Conservation (phyloP, 2,113 vertebrate genomes). For the Salvelinus alpinus region DNA sequence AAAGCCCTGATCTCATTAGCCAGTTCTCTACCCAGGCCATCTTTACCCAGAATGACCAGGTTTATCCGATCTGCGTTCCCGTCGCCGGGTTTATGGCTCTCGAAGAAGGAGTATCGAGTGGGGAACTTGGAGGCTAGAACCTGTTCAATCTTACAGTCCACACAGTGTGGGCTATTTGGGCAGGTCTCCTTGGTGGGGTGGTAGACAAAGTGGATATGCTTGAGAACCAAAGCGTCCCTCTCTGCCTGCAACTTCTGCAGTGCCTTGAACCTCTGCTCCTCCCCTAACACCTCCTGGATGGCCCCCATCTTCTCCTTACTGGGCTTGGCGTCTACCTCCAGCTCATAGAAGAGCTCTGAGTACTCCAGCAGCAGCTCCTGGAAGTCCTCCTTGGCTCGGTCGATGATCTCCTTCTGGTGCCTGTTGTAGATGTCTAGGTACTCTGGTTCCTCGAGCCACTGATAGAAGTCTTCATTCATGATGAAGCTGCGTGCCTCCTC, state of each 20-base stretch:
- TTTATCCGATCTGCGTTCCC: slow-evolving; percentile 87
- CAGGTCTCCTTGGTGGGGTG: slow-evolving; percentile 97
- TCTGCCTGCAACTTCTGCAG: slow-evolving; percentile 94
- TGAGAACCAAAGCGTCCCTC: slow-evolving; percentile 92
- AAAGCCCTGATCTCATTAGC: slow-evolving; percentile 95
- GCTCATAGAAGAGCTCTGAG: slow-evolving; percentile 96
- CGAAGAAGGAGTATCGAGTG: slow-evolving; percentile 81
- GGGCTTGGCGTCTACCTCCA: slow-evolving; percentile 95
- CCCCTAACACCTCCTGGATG: slow-evolving; percentile 91
- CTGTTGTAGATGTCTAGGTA: slow-evolving; percentile 93
- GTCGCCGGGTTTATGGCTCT: slow-evolving; percentile 70
- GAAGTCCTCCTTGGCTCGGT: slow-evolving; percentile 94
- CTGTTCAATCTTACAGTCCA: slow-evolving; percentile 90
- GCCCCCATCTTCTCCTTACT: slow-evolving; percentile 99
- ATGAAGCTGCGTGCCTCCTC: slow-evolving; percentile 96
- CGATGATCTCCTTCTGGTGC: slow-evolving; percentile 94
- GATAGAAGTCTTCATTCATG: slow-evolving; percentile 95
- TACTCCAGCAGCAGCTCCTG: slow-evolving; percentile 96
- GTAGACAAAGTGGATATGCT: slow-evolving; percentile 98
- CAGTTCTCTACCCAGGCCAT: slow-evolving; percentile 89
- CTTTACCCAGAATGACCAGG: slow-evolving; percentile 92
- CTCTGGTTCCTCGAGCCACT: slow-evolving; percentile 88
- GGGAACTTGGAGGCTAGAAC: slow-evolving; percentile 79
- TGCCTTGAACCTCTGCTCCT: slow-evolving; percentile 93
- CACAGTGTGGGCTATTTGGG: slow-evolving; percentile 84